A percentile compares a stretch with the other conserved stretches of the same genome.
Conservation (phyloP, 2,888 invertebrate genomes). For the Byasa hedistus region DNA sequence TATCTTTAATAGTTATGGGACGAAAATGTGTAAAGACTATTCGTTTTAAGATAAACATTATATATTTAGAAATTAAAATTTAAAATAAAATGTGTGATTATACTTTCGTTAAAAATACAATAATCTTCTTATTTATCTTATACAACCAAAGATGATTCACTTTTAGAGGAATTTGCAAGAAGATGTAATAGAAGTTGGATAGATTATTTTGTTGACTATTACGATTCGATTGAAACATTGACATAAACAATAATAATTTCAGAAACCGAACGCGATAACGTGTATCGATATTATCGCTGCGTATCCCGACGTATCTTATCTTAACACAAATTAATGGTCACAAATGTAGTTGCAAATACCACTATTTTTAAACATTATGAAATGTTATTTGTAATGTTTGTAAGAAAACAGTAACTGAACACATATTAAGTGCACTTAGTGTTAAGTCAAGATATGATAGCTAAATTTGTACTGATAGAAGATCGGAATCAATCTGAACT, state of each 20-base stretch:
- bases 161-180: background rate
- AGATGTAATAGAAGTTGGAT: background rate
- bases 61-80: background rate
- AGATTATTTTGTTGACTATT: constrained; percentile 16
- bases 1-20: constrained; percentile 2
- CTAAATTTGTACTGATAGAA: no score
- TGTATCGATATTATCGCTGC: constrained; percentile 47
- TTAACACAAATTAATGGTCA: constrained; percentile 50
- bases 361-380: constrained; percentile 13
- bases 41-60: background rate
- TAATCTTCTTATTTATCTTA: no score
- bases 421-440: no score
- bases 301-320: constrained; percentile 54
- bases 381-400: background rate
- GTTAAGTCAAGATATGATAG: no score
- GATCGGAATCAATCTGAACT: no score
- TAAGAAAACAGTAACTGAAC: background rate
- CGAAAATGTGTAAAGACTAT: background rate
- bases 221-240: constrained; percentile 15
- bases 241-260: constrained; percentile 34
- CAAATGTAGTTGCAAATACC: constrained; percentile 39
- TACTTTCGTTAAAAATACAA: no score
- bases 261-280: constrained; percentile 39
- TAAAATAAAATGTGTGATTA: no score
- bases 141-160: no score